A percentile compares a stretch with the other conserved stretches of the same genome.
phyloP scores from a whole-genome alignment of 64 coral and sea anemone species.

The Porites australiensis region DNA sequence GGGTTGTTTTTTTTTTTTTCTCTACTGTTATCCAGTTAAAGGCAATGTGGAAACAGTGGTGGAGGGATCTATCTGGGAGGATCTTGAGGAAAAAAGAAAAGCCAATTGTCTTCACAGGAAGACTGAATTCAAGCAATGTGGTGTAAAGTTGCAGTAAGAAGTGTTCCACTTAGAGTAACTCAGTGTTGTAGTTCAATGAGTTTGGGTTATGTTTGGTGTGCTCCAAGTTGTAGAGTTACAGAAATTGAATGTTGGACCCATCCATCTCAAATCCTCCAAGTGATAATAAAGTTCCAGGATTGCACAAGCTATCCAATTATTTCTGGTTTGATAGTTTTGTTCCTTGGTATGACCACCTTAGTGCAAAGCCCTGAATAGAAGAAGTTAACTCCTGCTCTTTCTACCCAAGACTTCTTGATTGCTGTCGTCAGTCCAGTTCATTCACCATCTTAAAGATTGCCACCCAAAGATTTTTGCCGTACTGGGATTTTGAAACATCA shows the following conservation, averaged over 20 bases:
- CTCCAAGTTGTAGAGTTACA: neutral
- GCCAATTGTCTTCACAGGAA: neutral
- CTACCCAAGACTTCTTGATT: too few relatives aligned
- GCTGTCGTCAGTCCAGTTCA: neutral
- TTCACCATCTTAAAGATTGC: neutral
- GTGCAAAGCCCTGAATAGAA: neutral
- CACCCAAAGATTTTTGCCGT: neutral
- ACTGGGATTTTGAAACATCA: neutral
- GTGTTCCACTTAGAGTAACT: neutral
- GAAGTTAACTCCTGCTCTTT: too few relatives aligned
- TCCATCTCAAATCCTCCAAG: neutral
- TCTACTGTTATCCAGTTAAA: slow-evolving; percentile 15
- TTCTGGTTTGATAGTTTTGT: neutral
- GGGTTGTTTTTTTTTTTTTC: slow-evolving; percentile 24
- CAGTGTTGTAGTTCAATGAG: neutral
- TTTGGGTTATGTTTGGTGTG: neutral
- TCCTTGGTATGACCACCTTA: neutral
- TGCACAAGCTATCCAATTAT: neutral
- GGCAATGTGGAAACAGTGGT: neutral
- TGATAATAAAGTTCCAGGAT: slow-evolving; percentile 25
- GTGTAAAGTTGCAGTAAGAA: neutral
- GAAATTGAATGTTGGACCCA: neutral
- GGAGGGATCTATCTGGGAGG: neutral
- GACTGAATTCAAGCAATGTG: slow-evolving; percentile 1
- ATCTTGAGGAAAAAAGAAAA: neutral